Evolutionary conservation across 2,113 vertebrate species (phyloP), one percentile per base, ranked within the genome.

Genomic region (Ptyas mucosa): DNA sequence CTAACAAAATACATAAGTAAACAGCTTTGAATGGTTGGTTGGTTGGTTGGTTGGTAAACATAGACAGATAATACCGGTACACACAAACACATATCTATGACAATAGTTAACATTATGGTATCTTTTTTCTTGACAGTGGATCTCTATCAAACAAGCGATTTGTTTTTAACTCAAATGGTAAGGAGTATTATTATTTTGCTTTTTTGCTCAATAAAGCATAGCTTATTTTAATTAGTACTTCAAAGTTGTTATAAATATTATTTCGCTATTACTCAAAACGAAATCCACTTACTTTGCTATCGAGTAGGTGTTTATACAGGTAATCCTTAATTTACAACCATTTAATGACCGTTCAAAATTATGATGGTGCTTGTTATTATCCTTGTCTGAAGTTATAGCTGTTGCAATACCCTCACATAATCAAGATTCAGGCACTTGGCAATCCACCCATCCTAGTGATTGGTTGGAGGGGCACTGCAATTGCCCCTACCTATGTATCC

Each of bases 131-230:
- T 98, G 98, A 54, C 97, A 99, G 98, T 49, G 98, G 98, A 34
- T 98, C 98, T 20, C 96, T 99, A 94, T 98, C 98, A 26, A 98
- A 98, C 89, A 97, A 97, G 64, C 96, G 98, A 93, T 98, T 99
- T 97, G 97, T 97, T 23, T 99, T 99, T 95, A 96, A 95, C 95
- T 97, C 97, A 9, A 96, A 97, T 12, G 98, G 98, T 99, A 98
- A 99, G 98, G 94, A 95, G 89, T 88, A 1, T 53, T 85, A 15
- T 46, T 81, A 21, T 81, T 81, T 43, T 43, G 8, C 34, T 43
- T 81, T 75, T 81, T 81, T 21, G 8, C 20, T 81, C 34, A 81
- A 39, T 43, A 21, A 81, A 81, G 34, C 34, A 20, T 81, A 43
- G 10, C n/a, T 15, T 15, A 64, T 24, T 87, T 52, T 54, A 54